A percentile compares a stretch with the other conserved stretches of the same genome.
Evolutionary conservation across 2,113 vertebrate genomes (phyloP).

Genomic region (Halcyon malimbica): DNA sequence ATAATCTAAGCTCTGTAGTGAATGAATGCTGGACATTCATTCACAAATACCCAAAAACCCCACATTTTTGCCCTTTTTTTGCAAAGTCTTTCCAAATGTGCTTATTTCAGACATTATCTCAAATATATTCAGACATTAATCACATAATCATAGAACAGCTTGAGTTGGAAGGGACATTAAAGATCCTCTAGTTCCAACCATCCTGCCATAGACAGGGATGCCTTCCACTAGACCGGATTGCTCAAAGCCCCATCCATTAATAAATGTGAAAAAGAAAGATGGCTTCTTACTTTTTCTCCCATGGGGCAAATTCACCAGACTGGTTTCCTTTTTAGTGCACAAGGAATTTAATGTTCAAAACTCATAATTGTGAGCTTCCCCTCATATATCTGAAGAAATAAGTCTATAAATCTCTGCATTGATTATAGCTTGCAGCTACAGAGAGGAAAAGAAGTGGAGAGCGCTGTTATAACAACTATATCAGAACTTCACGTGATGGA

Average conservation of each 20-base stretch:
- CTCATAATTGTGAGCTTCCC: background rate
- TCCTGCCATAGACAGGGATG: background rate
- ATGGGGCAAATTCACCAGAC: background rate
- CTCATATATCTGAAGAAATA: background rate
- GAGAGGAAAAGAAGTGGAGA: background rate
- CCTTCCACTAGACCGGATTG: background rate
- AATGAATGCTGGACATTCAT: background rate
- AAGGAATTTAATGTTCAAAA: background rate
- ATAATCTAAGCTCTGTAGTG: background rate
- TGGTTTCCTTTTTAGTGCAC: background rate
- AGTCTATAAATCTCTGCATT: background rate
- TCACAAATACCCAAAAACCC: background rate
- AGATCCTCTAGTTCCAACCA: background rate
- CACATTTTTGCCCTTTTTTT: background rate
- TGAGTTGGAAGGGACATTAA: background rate
- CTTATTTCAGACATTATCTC: background rate
- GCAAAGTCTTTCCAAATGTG: background rate
- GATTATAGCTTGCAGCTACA: background rate
- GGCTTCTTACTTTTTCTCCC: background rate
- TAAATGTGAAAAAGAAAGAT: background rate
- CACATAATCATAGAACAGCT: background rate
- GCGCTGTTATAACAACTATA: background rate
- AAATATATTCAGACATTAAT: background rate
- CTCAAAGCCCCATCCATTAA: background rate
- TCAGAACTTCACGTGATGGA: background rate